A percentile compares a stretch with the other conserved stretches of the same genome.
Evolutionary conservation across 2,113 vertebrate species (phyloP).

Genomic region (Gymnobelideus leadbeateri): DNA sequence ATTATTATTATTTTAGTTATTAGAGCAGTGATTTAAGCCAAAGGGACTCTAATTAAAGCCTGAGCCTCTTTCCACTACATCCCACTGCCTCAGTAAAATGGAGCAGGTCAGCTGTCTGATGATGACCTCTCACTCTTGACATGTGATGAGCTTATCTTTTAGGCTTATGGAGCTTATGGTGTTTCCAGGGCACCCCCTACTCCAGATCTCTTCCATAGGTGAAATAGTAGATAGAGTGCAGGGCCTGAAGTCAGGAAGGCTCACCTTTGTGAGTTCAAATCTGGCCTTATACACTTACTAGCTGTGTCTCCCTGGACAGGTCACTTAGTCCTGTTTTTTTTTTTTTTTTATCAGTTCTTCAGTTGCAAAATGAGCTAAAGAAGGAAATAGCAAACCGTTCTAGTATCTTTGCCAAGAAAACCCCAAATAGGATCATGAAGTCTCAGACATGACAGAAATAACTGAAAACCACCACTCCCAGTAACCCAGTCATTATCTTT

Average conservation of each 20-base stretch:
- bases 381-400: background rate
- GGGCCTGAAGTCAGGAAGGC: background rate
- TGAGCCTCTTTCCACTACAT: background rate
- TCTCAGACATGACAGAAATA: no score
- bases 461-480: no score
- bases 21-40: background rate
- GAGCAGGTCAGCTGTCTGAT: background rate
- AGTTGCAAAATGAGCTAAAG: background rate
- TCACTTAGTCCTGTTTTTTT: background rate
- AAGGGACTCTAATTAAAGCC: background rate
- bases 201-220: background rate
- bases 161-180: background rate
- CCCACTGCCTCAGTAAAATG: background rate
- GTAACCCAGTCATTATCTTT: no score
- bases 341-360: background rate
- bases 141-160: background rate
- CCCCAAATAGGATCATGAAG: no score
- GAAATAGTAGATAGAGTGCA: no score
- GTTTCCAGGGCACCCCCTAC: background rate
- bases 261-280: background rate
- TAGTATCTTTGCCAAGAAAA: no score
- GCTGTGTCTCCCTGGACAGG: background rate
- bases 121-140: background rate
- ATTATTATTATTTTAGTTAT: background rate
- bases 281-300: background rate